phyloP scores from a whole-genome alignment of 2,797 vertebrate species.

The Protosalanx chinensis region DNA sequence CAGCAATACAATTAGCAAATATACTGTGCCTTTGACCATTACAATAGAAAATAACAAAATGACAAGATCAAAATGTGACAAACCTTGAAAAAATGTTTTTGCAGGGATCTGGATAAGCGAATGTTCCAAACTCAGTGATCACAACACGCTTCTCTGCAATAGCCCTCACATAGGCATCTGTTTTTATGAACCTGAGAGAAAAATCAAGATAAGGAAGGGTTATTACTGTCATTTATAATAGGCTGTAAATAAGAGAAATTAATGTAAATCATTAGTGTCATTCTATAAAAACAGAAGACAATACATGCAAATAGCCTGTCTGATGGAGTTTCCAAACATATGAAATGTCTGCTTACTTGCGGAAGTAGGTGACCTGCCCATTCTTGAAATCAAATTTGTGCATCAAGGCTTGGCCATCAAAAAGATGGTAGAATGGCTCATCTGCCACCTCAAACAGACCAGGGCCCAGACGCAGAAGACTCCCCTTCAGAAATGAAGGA shows the following conservation, averaged over 20 bases:
- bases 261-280: too few species aligned
- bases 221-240: background rate
- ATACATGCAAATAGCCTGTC: background rate
- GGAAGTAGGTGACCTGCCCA: slow-evolving; percentile 88
- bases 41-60: background rate
- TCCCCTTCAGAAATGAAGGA: slow-evolving; percentile 88
- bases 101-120: slow-evolving; percentile 94
- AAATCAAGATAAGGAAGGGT: background rate
- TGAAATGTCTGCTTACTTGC: slow-evolving; percentile 75
- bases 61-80: slow-evolving; percentile 2
- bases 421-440: slow-evolving; percentile 93
- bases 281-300: too few species aligned
- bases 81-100: slow-evolving; percentile 99
- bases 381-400: slow-evolving; percentile 99
- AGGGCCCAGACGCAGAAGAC: slow-evolving; percentile 91
- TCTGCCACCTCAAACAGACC: slow-evolving; percentile 92
- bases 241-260: background rate
- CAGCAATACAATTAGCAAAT: background rate
- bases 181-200: slow-evolving; percentile 81
- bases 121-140: slow-evolving; percentile 96
- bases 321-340: background rate
- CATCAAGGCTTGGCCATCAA: slow-evolving; percentile 95
- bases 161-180: slow-evolving; percentile 88
- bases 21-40: background rate
- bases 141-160: slow-evolving; percentile 96